Evolutionary conservation across 2,113 vertebrate genomes (phyloP).

Genomic region (Hyperopisus bebe): DNA sequence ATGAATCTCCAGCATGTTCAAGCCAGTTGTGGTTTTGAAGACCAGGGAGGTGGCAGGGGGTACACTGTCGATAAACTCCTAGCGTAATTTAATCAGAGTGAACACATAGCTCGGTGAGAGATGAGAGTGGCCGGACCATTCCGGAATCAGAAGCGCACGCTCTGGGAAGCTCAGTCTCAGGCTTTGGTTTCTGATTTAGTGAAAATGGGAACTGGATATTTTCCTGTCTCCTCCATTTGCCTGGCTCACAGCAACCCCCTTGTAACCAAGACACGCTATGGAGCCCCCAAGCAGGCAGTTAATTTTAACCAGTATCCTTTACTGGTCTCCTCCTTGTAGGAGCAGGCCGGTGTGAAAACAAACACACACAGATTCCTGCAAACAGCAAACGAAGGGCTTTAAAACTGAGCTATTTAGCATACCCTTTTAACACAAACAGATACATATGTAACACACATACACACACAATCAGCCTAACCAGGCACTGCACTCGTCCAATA

Average conservation of each 20-base stretch:
- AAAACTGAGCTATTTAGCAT: not conserved
- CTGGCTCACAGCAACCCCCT: not conserved
- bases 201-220: not conserved
- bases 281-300: not conserved
- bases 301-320: not conserved
- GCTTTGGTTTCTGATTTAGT: slow-evolving; percentile 1
- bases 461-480: not conserved
- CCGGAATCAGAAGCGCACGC: not conserved
- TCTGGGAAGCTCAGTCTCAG: not conserved
- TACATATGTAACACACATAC: not conserved
- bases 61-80: not conserved
- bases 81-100: not conserved
- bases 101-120: not conserved
- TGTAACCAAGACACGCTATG: not conserved
- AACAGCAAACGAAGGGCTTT: not conserved
- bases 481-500: not conserved
- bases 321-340: not conserved
- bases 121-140: not conserved
- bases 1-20: not conserved
- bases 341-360: not conserved
- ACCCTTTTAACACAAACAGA: not conserved
- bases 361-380: not conserved
- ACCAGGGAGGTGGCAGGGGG: not conserved
- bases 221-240: not conserved
- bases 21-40: not conserved